Conservation (phyloP, 64 coral and sea anemone genomes). For the Trachythela sp. region DNA sequence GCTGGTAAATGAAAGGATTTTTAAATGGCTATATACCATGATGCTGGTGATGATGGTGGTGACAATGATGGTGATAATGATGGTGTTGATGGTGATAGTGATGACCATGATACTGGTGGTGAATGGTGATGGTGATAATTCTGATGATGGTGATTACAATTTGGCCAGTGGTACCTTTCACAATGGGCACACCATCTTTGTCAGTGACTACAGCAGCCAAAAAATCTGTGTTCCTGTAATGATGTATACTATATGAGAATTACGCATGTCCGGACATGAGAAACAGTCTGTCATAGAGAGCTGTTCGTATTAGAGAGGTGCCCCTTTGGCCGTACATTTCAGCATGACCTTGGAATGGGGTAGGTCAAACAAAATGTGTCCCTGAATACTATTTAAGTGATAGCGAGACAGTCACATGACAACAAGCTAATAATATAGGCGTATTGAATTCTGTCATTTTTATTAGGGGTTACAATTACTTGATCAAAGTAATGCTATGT, state of each 20-base stretch:
- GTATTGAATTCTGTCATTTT: too few species aligned
- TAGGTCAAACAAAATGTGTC: too few species aligned
- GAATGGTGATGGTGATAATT: background rate
- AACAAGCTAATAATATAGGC: too few species aligned
- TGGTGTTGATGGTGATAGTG: background rate
- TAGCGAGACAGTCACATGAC: too few species aligned
- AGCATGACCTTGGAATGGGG: too few species aligned
- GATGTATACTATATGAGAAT: background rate
- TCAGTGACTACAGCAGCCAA: slow-evolving; percentile 86
- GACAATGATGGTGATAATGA: background rate
- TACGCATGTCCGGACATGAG: background rate
- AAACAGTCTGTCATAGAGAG: background rate
- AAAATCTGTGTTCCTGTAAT: slow-evolving; percentile 60
- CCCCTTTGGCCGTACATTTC: too few species aligned
- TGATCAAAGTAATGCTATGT: too few species aligned
- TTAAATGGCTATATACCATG: too few species aligned
- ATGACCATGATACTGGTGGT: background rate
- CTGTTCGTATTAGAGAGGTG: too few species aligned
- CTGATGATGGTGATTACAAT: background rate
- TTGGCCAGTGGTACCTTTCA: slow-evolving; percentile 61
- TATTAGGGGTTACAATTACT: too few species aligned
- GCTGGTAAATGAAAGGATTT: slow-evolving; percentile 40
- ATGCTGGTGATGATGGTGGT: background rate
- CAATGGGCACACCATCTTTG: slow-evolving; percentile 92
- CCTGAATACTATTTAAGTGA: too few species aligned